Evolutionary conservation across 2,113 vertebrate genomes (phyloP).

Genomic region (Plecotus auritus): DNA sequence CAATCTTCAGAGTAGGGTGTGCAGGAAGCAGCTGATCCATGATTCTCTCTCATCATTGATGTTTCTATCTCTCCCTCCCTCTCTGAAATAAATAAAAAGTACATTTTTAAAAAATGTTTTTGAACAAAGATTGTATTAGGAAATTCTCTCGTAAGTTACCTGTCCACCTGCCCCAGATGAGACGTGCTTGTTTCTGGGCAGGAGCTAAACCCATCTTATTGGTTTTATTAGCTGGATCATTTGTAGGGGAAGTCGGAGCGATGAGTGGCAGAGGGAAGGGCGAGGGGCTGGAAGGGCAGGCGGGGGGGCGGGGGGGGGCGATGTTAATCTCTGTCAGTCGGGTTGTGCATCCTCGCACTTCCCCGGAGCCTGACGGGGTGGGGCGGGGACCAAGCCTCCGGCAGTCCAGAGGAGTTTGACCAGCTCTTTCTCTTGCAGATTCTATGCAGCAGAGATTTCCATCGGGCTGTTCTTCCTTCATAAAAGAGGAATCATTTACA

Average conservation of each 20-base stretch:
- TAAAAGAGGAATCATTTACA: conserved; percentile 92
- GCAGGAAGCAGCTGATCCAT: too few relatives aligned
- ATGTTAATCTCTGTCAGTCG: background rate
- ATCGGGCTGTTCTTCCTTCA: conserved; percentile 86
- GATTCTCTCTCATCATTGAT: too few relatives aligned
- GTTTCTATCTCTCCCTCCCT: too few relatives aligned
- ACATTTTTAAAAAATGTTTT: too few relatives aligned
- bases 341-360: background rate
- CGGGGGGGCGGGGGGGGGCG: rapidly evolving
- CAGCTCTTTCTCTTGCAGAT: conserved; percentile 73
- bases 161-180: background rate
- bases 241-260: background rate
- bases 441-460: conserved; percentile 88
- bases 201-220: background rate
- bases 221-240: background rate
- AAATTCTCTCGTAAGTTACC: background rate
- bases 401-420: background rate
- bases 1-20: too few relatives aligned
- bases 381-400: background rate
- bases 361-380: background rate
- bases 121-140: background rate
- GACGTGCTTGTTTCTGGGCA: background rate
- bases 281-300: rapidly evolving
- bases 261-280: background rate
- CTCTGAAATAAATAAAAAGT: too few relatives aligned